Evolutionary conservation across 2,888 invertebrate genomes (phyloP), one percentile per base, ranked within the genome.

Genomic region (Neoascia interrupta): DNA sequence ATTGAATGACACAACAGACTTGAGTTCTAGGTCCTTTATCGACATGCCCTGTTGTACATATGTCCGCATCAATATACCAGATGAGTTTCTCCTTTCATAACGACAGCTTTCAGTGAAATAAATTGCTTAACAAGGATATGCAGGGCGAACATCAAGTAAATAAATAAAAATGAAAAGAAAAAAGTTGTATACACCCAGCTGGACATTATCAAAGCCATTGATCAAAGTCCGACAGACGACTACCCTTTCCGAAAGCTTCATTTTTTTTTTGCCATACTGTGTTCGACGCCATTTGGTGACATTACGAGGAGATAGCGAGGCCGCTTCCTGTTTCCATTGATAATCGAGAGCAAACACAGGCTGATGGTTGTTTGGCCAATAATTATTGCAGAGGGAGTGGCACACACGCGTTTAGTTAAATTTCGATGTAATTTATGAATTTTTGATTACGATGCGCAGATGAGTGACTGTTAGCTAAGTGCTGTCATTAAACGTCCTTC

Each of bases 391-490:
- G 53, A 21, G n/a, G n/a, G n/a, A n/a, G n/a, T n/a, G n/a, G n/a
- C n/a, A n/a, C n/a, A n/a, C n/a, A n/a, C n/a, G n/a, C n/a, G n/a
- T n/a, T n/a, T n/a, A n/a, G n/a, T n/a, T n/a, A n/a, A n/a, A n/a
- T n/a, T n/a, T n/a, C n/a, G n/a, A n/a, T n/a, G n/a, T n/a, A 41
- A 56, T 68, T 68, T 68, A 68, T 39, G 47, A 31, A 56, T 49
- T 19, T 31, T 16, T 37, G 15, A 37, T 23, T 36, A 8, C 13
- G 13, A n/a, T 16, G 16, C 16, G 5, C 1, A 28, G 28, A 28
- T 28, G 19, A 26, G 10, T 1, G 13, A 21, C 19, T 16, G 15
- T 13, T 13, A 13, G 5, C 21, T 28, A 3, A 28, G n/a, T 5
- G 10, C 6, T 28, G 28, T 10, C 28, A 28, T 28, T 28, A 2